A percentile compares a stretch with the other conserved stretches of the same genome.
Evolutionary conservation across 2,113 vertebrate genomes (phyloP).

Genomic region (Neomonachus schauinslandi): DNA sequence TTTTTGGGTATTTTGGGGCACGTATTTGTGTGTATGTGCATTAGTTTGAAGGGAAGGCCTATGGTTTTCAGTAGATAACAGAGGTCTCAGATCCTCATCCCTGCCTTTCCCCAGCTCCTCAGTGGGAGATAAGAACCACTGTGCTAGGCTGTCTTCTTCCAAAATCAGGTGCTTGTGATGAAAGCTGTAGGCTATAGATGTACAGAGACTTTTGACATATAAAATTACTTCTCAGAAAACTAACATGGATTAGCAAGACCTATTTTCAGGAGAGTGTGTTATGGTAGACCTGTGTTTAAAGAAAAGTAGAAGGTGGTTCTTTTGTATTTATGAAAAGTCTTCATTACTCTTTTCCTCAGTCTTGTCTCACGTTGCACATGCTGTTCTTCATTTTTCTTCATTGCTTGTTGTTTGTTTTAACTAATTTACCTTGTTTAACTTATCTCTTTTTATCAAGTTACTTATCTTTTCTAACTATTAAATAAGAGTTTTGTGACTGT

Average conservation of each 20-base stretch:
- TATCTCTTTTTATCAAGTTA: neutral
- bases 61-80: neutral
- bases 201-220: neutral
- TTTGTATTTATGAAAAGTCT: neutral
- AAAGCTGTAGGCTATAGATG: neutral
- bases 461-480: neutral
- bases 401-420: neutral
- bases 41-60: neutral
- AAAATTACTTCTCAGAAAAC: neutral
- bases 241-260: neutral
- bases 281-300: neutral
- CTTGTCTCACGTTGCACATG: neutral
- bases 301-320: neutral
- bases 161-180: neutral
- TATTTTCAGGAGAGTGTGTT: neutral
- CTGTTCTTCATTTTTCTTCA: conserved; percentile 2
- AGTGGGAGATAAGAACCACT: neutral
- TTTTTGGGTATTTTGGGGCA: neutral
- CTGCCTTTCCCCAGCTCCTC: neutral
- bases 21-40: neutral
- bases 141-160: neutral
- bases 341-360: neutral
- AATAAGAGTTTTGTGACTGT: neutral
- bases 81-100: neutral
- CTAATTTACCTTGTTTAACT: neutral